phyloP scores from a whole-genome alignment of 2,113 vertebrate genomes.

The Eonycteris spelaea region DNA sequence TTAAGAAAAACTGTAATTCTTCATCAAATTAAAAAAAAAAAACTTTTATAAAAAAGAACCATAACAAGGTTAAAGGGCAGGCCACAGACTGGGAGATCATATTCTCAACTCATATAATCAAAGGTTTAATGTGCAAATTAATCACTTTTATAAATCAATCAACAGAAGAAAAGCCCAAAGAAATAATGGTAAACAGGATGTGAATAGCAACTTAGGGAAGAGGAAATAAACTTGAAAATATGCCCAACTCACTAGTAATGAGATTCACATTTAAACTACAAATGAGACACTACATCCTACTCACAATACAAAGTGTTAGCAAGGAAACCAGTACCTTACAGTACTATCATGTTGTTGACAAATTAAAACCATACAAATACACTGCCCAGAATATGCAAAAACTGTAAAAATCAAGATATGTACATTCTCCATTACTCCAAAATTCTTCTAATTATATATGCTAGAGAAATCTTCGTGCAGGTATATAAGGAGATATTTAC shows the following conservation, averaged over 20 bases:
- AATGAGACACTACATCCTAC: not conserved
- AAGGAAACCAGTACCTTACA: not conserved
- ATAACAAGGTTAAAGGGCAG: not conserved
- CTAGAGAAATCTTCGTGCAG: not conserved
- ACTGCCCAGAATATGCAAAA: not conserved
- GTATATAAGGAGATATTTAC: not conserved
- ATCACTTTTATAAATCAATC: not conserved
- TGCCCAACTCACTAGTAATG: not conserved
- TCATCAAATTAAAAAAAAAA: not conserved
- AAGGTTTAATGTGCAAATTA: not conserved
- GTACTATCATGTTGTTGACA: not conserved
- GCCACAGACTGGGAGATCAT: not conserved
- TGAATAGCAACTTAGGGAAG: not conserved
- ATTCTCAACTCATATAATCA: not conserved
- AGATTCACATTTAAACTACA: not conserved
- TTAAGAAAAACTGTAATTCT: not conserved
- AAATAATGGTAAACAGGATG: not conserved
- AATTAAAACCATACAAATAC: not conserved
- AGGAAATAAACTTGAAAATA: slow-evolving; percentile 3
- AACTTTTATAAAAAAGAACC: not conserved
- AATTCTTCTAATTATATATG: not conserved
- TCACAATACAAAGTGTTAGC: not conserved
- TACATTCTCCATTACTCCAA: not conserved
- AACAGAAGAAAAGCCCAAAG: not conserved
- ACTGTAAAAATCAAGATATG: not conserved